Evolutionary conservation across 2,888 invertebrate genomes (phyloP), one percentile per base, ranked within the genome.

Genomic region (Colletes collaris): DNA sequence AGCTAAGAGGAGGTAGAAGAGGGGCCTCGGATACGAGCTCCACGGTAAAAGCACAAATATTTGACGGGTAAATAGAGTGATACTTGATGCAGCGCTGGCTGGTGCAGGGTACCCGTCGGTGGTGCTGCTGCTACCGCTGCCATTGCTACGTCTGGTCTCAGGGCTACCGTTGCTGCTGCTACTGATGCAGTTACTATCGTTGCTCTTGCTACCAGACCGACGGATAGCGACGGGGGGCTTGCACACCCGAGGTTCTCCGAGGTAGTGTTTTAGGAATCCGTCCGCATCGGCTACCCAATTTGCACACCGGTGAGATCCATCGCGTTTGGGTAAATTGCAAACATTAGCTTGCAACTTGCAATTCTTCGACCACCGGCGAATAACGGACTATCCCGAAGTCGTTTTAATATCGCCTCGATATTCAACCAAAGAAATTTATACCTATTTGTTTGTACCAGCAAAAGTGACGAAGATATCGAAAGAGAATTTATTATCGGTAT

Each of bases 1-100:
- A 86, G 86, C 79, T 86, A 86, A 86, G 86, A 83, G 83, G 82
- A 82, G 79, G 85, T 77, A 81, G 83, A 84, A 87, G 89, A 87
- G 87, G 87, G 85, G 84, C 83, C 85, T 83, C 85, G 88, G 89
- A 88, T 90, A 90, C 88, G 90, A 88, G 89, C 88, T 91, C 87
- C 89, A 91, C 90, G 91, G 91, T 92, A 92, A 92, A 92, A 92
- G 92, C 92, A 91, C 92, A 92, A 92, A 92, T 92, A 92, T 92
- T 92, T 92, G 92, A 92, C 89, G 91, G 92, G 92, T 91, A 92
- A 92, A 92, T 92, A 92, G 92, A 92, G 90, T 91, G 92, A 92
- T 92, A 92, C 92, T 92, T 91, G 92, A 92, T 92, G 90, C 91
- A 87, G 89, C 84, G 88, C 89, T 86, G 86, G 88, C 89, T 89